These are phyloP conservation scores for Neolamprologus modestus DNA, from an alignment of 2,113 vertebrate genomes.

Conservation along the genomic window DNA sequence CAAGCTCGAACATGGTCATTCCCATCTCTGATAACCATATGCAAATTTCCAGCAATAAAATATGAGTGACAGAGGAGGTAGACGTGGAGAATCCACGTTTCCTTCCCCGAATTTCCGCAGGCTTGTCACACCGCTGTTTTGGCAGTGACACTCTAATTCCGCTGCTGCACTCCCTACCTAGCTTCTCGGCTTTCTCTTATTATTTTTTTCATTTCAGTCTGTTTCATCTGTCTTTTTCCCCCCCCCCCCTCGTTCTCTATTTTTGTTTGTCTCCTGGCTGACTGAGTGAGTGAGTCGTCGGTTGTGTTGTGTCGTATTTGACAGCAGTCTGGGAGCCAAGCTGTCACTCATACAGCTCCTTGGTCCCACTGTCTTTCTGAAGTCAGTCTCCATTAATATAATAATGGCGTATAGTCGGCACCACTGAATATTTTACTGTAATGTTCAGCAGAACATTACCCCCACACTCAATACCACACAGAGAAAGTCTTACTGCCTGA, in stretches of 20 bases:
- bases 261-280: conserved; percentile 70
- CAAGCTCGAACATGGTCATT: background rate
- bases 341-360: conserved; percentile 67
- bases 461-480: conserved; percentile 45
- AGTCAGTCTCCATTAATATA: conserved; percentile 73
- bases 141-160: conserved; percentile 41
- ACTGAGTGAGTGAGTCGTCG: conserved; percentile 58
- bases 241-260: conserved; percentile 40
- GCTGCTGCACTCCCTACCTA: conserved; percentile 42
- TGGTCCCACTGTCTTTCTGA: conserved; percentile 68
- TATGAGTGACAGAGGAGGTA: conserved; percentile 27
- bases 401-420: conserved; percentile 60
- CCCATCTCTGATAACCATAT: background rate
- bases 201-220: conserved; percentile 36
- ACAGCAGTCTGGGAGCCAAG: conserved; percentile 69
- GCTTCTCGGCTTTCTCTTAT: conserved; percentile 43
- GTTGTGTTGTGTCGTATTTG: conserved; percentile 64
- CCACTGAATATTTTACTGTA: conserved; percentile 72
- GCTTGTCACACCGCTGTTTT: conserved; percentile 42
- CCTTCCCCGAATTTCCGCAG: conserved; percentile 8
- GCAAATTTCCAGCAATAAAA: conserved; percentile 8
- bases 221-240: conserved; percentile 51
- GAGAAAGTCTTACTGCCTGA: conserved; percentile 55
- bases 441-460: conserved; percentile 66
- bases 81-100: conserved; percentile 18